phyloP scores from a whole-genome alignment of 2,113 vertebrate genomes.

The Nannobrachium achirus region DNA sequence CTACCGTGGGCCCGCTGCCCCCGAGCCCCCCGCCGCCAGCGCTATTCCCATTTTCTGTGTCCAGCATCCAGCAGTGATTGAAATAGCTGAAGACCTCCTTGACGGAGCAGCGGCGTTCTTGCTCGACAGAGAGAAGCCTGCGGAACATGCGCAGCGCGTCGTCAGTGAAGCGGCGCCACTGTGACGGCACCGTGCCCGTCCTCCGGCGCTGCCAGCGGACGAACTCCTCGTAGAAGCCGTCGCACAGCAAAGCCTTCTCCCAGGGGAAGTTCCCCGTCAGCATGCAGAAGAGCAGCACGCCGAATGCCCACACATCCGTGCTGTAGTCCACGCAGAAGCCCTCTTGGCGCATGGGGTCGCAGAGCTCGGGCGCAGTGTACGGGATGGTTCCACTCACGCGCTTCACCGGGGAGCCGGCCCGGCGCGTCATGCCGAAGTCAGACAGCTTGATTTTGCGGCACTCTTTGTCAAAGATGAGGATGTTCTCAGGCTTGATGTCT shows the following conservation, averaged over 20 bases:
- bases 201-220: slow-evolving; percentile 80
- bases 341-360: slow-evolving; percentile 73
- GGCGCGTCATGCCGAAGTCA: slow-evolving; percentile 84
- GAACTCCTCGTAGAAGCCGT: slow-evolving; percentile 83
- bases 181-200: slow-evolving; percentile 68
- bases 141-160: slow-evolving; percentile 83
- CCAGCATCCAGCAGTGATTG: slow-evolving; percentile 80
- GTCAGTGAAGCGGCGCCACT: slow-evolving; percentile 83
- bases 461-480: slow-evolving; percentile 85
- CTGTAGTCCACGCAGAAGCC: slow-evolving; percentile 83
- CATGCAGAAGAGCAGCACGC: slow-evolving; percentile 85
- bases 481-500: slow-evolving; percentile 85
- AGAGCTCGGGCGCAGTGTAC: slow-evolving; percentile 84
- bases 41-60: slow-evolving; percentile 67
- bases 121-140: slow-evolving; percentile 77
- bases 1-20: slow-evolving; percentile 48
- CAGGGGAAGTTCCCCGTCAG: slow-evolving; percentile 86
- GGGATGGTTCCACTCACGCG: slow-evolving; percentile 85
- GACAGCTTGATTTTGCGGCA: slow-evolving; percentile 84
- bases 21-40: neutral
- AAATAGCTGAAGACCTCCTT: slow-evolving; percentile 82
- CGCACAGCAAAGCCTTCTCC: slow-evolving; percentile 81
- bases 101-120: slow-evolving; percentile 78
- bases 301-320: slow-evolving; percentile 85
- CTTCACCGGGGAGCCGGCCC: slow-evolving; percentile 79